Percentiles rank a stretch among this genome's conserved stretches.
Conservation (phyloP, 2,797 vertebrate genomes). For the Remorina albescens region DNA sequence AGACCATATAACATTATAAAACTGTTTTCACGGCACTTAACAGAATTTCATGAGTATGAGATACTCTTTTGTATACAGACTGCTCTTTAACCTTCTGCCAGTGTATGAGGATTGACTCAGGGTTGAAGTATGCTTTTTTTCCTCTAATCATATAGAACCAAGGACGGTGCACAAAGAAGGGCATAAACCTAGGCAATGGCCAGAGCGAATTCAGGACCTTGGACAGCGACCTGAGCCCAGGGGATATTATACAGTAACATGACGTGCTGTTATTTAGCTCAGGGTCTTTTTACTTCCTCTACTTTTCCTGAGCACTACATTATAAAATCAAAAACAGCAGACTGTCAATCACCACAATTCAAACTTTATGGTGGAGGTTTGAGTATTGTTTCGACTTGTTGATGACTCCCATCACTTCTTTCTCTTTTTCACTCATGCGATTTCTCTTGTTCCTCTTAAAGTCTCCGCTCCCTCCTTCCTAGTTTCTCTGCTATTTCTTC, state of each 20-base stretch:
- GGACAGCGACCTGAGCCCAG: conserved; percentile 40
- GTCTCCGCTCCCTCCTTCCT: conserved; percentile 17
- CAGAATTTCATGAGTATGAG: too few species aligned
- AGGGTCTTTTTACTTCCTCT: neutral
- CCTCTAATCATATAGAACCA: neutral
- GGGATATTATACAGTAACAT: neutral
- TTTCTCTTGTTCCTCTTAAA: conserved; percentile 4
- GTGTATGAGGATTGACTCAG: neutral
- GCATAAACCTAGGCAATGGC: neutral
- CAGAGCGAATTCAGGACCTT: conserved; percentile 38
- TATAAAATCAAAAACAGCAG: neutral
- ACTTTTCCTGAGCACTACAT: neutral
- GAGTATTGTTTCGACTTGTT: conserved; percentile 30
- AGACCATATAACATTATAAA: neutral
- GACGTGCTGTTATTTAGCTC: neutral
- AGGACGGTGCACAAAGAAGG: neutral
- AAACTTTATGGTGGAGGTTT: conserved; percentile 33
- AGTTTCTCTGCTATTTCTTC: neutral
- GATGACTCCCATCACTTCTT: conserved; percentile 27
- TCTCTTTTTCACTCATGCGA: neutral
- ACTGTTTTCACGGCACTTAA: neutral
- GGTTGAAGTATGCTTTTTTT: neutral
- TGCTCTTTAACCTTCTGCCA: neutral
- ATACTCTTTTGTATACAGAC: neutral
- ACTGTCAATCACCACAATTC: conserved; percentile 16